phyloP scores from a whole-genome alignment of 2,888 invertebrate genomes.

The Cephus spinipes region DNA sequence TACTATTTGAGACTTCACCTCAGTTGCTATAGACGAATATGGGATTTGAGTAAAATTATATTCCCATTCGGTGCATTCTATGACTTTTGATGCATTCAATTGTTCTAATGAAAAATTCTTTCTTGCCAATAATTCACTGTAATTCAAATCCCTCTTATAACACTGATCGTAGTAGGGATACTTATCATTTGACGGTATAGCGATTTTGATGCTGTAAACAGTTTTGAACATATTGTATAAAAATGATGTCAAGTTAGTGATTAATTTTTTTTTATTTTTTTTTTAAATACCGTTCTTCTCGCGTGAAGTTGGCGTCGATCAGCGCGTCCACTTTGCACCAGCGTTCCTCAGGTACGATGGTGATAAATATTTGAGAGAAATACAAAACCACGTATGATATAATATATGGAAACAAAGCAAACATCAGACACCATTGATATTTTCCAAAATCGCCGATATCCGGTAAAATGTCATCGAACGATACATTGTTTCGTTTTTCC shows the following conservation, averaged over 20 bases:
- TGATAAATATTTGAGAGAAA: slow-evolving; percentile 69
- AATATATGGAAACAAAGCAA: slow-evolving; percentile 67
- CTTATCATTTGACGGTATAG: slow-evolving; percentile 53
- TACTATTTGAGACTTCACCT: slow-evolving; percentile 62
- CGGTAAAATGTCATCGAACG: slow-evolving; percentile 68
- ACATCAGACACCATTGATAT: slow-evolving; percentile 67
- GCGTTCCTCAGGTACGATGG: slow-evolving; percentile 66
- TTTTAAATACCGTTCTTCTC: background rate
- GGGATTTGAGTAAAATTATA: slow-evolving; percentile 69
- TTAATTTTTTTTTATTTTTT: background rate
- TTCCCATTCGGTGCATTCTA: slow-evolving; percentile 67
- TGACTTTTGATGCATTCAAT: slow-evolving; percentile 38
- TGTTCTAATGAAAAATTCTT: slow-evolving; percentile 13
- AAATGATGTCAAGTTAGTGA: too few relatives aligned
- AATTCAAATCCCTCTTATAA: slow-evolving; percentile 65
- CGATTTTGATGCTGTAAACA: slow-evolving; percentile 57
- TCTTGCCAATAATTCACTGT: slow-evolving; percentile 47
- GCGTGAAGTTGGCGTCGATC: slow-evolving; percentile 48
- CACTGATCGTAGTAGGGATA: slow-evolving; percentile 65
- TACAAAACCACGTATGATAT: slow-evolving; percentile 68
- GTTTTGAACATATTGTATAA: background rate
- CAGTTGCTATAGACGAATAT: slow-evolving; percentile 69
- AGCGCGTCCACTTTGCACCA: slow-evolving; percentile 67
- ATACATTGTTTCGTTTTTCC: slow-evolving; percentile 48
- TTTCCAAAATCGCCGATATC: slow-evolving; percentile 68